Conservation (phyloP, 2,888 invertebrate species). For the Poecilus cupreus region DNA sequence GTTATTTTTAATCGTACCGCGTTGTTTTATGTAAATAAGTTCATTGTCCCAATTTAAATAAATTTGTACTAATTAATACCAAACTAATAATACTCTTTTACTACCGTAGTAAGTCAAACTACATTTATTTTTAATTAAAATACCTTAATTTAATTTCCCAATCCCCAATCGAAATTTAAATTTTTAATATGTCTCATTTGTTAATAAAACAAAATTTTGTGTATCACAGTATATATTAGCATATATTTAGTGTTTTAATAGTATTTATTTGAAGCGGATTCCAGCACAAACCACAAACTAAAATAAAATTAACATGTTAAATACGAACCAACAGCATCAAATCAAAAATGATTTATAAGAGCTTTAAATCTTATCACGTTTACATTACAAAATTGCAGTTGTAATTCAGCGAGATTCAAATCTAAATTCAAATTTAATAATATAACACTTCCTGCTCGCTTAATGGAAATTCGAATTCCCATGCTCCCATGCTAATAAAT, state of each 20-base stretch:
- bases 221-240: neutral
- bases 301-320: too few relatives aligned
- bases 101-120: neutral
- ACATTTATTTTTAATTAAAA: constrained; percentile 33
- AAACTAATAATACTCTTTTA: constrained; percentile 10
- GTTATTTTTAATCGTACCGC: neutral
- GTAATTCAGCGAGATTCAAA: neutral
- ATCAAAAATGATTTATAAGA: constrained; percentile 1
- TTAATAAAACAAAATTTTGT: neutral
- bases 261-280: neutral
- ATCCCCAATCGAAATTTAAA: too few relatives aligned
- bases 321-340: neutral
- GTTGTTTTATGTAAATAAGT: constrained; percentile 40
- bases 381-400: constrained; percentile 2
- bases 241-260: neutral
- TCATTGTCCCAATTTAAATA: constrained; percentile 49
- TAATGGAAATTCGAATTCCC: constrained; percentile 9
- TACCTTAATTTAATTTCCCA: constrained; percentile 17
- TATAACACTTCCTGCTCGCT: neutral
- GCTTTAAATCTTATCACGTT: neutral
- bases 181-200: too few relatives aligned
- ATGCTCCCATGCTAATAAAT: constrained; percentile 10
- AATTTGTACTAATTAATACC: constrained; percentile 47
- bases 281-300: too few relatives aligned
- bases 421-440: constrained; percentile 31